Percentiles rank a stretch among this genome's conserved stretches.
These are phyloP conservation scores for Triplophysa bombifrons DNA, from an alignment of 2,797 vertebrate genomes.

Conservation along the genomic window DNA sequence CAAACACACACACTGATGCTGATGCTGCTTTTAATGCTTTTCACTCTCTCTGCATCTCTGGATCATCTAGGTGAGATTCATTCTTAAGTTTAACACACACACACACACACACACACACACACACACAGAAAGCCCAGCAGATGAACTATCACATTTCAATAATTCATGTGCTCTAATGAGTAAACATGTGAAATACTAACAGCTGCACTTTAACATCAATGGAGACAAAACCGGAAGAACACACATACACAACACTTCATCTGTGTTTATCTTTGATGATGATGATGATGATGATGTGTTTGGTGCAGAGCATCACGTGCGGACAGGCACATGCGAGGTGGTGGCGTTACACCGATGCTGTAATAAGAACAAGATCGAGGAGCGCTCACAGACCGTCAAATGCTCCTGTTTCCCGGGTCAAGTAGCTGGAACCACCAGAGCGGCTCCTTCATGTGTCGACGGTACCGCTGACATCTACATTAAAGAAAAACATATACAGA, in stretches of 20 bases:
- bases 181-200: constrained; percentile 56
- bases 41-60: too few species aligned
- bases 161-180: background rate
- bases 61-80: too few species aligned
- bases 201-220: constrained; percentile 34
- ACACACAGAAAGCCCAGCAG: too few species aligned
- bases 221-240: too few species aligned
- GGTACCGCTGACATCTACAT: constrained; percentile 72
- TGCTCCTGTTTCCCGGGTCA: constrained; percentile 98
- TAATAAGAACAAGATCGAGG: constrained; percentile 99
- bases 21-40: too few species aligned
- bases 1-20: too few species aligned
- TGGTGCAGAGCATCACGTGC: constrained; percentile 83
- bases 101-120: too few species aligned
- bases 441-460: constrained; percentile 95
- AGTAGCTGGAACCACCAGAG: constrained; percentile 95
- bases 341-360: constrained; percentile 98
- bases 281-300: background rate
- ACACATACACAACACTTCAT: too few species aligned
- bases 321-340: constrained; percentile 95
- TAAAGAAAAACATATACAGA: too few species aligned
- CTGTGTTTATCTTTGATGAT: background rate
- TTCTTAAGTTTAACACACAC: too few species aligned
- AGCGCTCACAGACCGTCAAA: constrained; percentile 97
- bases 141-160: background rate